Percentiles rank a stretch among this genome's conserved stretches.
Evolutionary conservation across 2,797 vertebrate species (phyloP).

Genomic region (Onychomys arenicola): DNA sequence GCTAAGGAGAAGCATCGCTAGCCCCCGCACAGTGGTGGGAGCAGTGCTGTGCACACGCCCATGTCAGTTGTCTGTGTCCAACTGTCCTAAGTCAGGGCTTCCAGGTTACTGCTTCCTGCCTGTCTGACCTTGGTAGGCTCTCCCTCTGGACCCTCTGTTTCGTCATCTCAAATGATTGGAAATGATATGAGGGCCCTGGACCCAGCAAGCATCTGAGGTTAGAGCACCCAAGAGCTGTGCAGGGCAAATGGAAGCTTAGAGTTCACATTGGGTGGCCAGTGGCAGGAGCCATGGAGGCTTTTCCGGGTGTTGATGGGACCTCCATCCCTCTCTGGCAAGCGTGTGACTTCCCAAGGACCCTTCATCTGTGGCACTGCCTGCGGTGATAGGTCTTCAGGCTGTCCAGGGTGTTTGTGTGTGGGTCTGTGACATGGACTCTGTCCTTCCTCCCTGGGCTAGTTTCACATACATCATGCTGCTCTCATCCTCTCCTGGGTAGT

Average conservation of each 20-base stretch:
- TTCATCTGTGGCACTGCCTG: background rate
- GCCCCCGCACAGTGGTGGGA: background rate
- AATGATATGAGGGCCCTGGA: accelerated
- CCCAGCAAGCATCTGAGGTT: accelerated
- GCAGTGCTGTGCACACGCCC: accelerated
- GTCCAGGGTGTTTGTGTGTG: accelerated
- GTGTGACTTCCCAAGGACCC: background rate
- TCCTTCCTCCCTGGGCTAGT: too few relatives aligned
- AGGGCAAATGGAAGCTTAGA: too few relatives aligned
- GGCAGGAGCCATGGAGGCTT: background rate
- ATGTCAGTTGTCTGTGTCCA: accelerated
- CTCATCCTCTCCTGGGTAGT: background rate
- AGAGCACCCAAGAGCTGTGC: accelerated
- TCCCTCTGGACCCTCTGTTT: background rate
- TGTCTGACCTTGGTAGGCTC: background rate
- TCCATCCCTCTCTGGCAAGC: background rate
- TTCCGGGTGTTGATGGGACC: background rate
- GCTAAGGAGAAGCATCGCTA: too few relatives aligned
- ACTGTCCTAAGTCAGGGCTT: background rate
- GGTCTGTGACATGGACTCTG: accelerated
- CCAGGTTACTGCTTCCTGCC: background rate
- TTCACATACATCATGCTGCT: background rate
- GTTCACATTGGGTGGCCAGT: accelerated
- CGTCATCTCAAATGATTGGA: background rate
- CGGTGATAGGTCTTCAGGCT: background rate